phyloP scores from a whole-genome alignment of 1,140 invertebrate species.

The Eurosta solidaginis region DNA sequence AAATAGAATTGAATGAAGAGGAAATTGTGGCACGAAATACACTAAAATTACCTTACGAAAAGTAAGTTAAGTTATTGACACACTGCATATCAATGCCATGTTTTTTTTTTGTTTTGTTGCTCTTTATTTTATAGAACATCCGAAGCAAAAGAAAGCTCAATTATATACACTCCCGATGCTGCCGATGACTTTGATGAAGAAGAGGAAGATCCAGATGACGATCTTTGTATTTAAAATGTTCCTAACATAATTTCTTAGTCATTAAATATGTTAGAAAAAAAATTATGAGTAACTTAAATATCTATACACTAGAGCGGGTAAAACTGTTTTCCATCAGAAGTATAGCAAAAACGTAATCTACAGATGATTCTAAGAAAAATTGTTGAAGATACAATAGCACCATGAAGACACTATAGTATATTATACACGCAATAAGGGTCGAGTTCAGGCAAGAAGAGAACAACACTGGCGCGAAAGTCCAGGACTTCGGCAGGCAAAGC shows the following conservation, averaged over 20 bases:
- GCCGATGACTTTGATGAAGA: constrained; percentile 65
- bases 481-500: too few species aligned
- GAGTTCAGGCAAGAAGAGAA: too few species aligned
- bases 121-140: constrained; percentile 39
- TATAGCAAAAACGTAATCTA: too few species aligned
- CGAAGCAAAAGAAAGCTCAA: constrained; percentile 57
- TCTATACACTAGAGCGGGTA: too few species aligned
- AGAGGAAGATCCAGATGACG: constrained; percentile 65
- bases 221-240: constrained; percentile 46
- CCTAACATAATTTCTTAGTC: neutral
- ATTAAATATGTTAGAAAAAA: neutral
- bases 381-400: too few species aligned
- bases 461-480: too few species aligned
- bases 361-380: too few species aligned
- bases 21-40: constrained; percentile 56
- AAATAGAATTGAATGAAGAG: constrained; percentile 56
- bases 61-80: constrained; percentile 43
- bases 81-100: neutral
- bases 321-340: too few species aligned
- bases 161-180: constrained; percentile 63
- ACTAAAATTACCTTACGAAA: constrained; percentile 57
- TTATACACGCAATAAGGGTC: too few species aligned
- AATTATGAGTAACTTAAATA: neutral
- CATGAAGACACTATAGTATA: too few species aligned
- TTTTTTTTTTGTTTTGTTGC: neutral